These are phyloP conservation scores for Drosophila glabriapex DNA, from an alignment of 2,888 invertebrate species.

Conservation along the genomic window DNA sequence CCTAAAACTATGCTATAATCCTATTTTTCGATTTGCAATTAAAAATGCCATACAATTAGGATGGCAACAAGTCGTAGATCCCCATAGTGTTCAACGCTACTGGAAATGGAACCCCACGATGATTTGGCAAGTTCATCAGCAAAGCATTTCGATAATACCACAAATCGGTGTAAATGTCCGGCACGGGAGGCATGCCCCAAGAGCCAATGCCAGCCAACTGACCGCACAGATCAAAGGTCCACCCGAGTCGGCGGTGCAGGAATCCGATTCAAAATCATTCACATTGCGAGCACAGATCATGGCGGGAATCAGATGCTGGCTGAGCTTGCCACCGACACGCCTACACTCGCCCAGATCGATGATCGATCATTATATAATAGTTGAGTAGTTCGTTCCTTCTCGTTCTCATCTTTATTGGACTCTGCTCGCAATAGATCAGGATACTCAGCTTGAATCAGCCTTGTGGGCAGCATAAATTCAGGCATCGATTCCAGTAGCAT, in stretches of 20 bases:
- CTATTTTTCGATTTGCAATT: not conserved
- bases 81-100: not conserved
- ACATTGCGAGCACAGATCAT: slow-evolving; percentile 91
- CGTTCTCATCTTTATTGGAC: not conserved
- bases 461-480: not conserved
- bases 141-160: slow-evolving; percentile 10
- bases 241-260: slow-evolving; percentile 93
- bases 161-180: slow-evolving; percentile 92
- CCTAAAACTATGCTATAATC: slow-evolving; percentile 7
- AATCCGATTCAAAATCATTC: slow-evolving; percentile 89
- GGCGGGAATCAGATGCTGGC: slow-evolving; percentile 75
- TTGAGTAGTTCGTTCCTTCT: not conserved
- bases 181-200: slow-evolving; percentile 91
- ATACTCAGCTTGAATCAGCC: not conserved
- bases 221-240: slow-evolving; percentile 89
- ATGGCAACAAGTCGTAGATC: not conserved
- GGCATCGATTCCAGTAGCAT: not conserved
- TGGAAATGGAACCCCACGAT: not conserved
- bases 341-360: not conserved
- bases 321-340: not conserved
- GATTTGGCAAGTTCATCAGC: no score
- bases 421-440: no score
- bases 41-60: not conserved
- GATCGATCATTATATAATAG: not conserved
- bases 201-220: slow-evolving; percentile 92